Evolutionary conservation across 2,888 invertebrate genomes (phyloP), one percentile per base, ranked within the genome.

Genomic region (Linhomoeus sp.): DNA sequence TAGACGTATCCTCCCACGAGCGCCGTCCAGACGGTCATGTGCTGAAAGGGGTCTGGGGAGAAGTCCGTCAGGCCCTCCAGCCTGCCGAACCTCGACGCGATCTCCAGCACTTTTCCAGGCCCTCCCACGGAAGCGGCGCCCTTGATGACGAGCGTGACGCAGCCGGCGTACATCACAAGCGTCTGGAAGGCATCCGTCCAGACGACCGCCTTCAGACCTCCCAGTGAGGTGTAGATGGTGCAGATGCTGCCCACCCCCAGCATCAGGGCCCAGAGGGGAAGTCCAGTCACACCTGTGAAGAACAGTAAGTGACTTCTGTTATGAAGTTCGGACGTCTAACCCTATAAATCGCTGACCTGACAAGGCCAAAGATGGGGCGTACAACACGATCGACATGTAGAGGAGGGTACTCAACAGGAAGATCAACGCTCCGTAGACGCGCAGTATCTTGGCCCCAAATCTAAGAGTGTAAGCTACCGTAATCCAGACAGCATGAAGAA

Each of bases 111-210:
- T 12, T 43, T 14, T 15, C 7, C 17, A 14, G 43, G 17, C 9
- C 38, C 38, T 24, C 45, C 45, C 20, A 45, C 45, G 46, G 44
- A 3, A 3, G 25, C 22, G 12, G 15, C n/a, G 35, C 52, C 51
- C 36, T 50, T 43, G 20, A 50, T 43, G 14, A 51, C 9, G 23
- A 51, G 19, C 3, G 45, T 29, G 7, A 47, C 15, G 15, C 52
- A 23, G 19, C 50, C 48, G 20, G 24, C 43, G 37, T 49, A 52
- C 45, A 51, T 51, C 7, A 51, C 29, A 12, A 5, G 12, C 29
- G 29, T 29, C 29, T 87, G 86, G 57, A 86, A 81, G n/a, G 84
- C 83, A 63, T 87, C 87, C 25, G 84, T 84, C 61, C 77, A 74
- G 55, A 81, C 79, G 40, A 81, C 81, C 9, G 80, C 80, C 62